These are phyloP conservation scores for Crotalus horridus DNA, from an alignment of 2,113 vertebrate genomes.

Conservation along the genomic window DNA sequence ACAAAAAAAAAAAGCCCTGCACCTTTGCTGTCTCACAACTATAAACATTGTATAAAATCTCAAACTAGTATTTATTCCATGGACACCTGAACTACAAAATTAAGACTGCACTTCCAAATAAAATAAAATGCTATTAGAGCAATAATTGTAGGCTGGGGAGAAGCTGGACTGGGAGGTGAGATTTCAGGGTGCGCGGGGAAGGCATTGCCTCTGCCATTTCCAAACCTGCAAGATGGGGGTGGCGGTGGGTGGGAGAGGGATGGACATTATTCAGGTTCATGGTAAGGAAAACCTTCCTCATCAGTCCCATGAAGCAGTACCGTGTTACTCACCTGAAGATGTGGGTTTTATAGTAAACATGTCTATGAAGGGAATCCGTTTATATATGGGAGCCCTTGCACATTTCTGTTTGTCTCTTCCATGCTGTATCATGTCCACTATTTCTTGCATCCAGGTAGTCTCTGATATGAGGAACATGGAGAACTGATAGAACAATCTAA, in stretches of 20 bases:
- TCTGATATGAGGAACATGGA: slow-evolving; percentile 33
- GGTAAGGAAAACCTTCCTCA: not conserved
- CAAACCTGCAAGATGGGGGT: slow-evolving; percentile 33
- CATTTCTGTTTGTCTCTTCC: slow-evolving; percentile 49
- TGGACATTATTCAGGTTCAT: not conserved
- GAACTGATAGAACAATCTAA: not conserved
- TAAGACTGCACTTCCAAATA: not conserved
- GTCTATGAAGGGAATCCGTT: slow-evolving; percentile 57
- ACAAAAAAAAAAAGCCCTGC: too few relatives aligned
- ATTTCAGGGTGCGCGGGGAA: slow-evolving; percentile 53
- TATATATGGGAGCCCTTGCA: slow-evolving; percentile 35
- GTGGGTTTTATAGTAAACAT: not conserved
- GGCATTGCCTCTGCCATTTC: slow-evolving; percentile 5
- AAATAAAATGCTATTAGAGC: not conserved
- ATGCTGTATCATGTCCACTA: slow-evolving; percentile 56
- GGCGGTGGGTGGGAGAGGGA: rapidly evolving
- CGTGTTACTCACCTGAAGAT: slow-evolving; percentile 26
- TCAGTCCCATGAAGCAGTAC: not conserved
- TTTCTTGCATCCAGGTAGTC: slow-evolving; percentile 67
- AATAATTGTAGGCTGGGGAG: too few relatives aligned
- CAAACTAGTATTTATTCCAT: not conserved
- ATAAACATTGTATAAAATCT: not conserved
- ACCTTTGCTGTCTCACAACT: not conserved
- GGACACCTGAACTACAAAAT: not conserved
- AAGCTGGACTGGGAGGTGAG: slow-evolving; percentile 56